These are phyloP conservation scores for Myrmophylax atrothorax DNA, from an alignment of 2,113 vertebrate species.

Conservation along the genomic window DNA sequence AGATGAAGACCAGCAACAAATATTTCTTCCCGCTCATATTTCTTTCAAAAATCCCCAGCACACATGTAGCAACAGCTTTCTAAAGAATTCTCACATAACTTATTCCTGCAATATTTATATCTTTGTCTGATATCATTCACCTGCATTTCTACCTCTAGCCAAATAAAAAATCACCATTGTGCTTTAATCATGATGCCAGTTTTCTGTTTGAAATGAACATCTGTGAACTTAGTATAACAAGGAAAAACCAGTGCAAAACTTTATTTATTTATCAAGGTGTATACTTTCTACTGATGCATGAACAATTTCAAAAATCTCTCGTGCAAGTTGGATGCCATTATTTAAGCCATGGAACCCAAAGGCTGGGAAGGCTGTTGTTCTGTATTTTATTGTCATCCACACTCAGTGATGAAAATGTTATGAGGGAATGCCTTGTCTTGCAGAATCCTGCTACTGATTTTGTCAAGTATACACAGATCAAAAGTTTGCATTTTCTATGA, in stretches of 20 bases:
- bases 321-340: neutral
- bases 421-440: neutral
- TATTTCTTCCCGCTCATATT: neutral
- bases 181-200: neutral
- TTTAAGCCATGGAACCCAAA: neutral
- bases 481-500: constrained; percentile 6
- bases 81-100: neutral
- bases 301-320: neutral
- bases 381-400: neutral
- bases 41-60: neutral
- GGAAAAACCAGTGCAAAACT: neutral
- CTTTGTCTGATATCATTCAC: neutral
- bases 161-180: neutral
- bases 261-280: neutral
- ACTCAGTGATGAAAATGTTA: neutral
- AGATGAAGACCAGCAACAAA: neutral
- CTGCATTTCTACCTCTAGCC: neutral
- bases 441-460: neutral
- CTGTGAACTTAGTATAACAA: neutral
- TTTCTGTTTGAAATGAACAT: neutral
- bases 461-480: neutral
- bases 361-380: neutral
- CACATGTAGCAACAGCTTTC: neutral
- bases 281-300: neutral
- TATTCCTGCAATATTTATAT: neutral